Evolutionary conservation across 2,797 vertebrate species (phyloP).

Genomic region (Ptychobarbus kaznakovi): DNA sequence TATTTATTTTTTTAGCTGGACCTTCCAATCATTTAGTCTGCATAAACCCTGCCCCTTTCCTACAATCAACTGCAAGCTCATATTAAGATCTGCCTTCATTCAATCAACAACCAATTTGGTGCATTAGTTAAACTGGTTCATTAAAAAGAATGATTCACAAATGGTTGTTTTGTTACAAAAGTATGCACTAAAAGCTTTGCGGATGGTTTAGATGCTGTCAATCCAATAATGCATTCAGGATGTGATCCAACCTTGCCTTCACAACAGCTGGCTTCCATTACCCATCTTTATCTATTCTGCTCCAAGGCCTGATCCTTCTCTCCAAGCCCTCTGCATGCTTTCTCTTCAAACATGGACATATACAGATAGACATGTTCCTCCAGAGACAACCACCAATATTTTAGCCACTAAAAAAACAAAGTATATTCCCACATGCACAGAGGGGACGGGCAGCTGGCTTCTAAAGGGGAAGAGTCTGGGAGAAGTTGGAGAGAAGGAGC

Average conservation of each 20-base stretch:
- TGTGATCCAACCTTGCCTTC: conserved; percentile 15
- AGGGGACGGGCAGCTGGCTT: conserved; percentile 27
- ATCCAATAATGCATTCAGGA: neutral
- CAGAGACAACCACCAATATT: conserved; percentile 30
- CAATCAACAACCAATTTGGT: neutral
- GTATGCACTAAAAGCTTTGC: neutral
- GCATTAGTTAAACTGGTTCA: neutral
- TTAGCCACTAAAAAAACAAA: conserved; percentile 15
- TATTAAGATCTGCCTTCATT: neutral
- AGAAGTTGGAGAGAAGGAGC: conserved; percentile 54
- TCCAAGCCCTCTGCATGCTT: conserved; percentile 1
- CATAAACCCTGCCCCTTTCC: neutral
- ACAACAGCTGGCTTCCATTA: conserved; percentile 74
- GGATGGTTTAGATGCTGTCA: neutral
- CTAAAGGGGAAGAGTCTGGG: neutral
- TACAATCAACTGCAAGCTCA: neutral
- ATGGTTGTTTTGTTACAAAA: neutral
- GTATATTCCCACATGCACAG: neutral
- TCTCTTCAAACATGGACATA: conserved; percentile 20
- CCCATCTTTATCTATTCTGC: conserved; percentile 55
- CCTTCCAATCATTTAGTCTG: neutral
- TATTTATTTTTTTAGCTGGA: too few species aligned
- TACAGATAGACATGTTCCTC: neutral
- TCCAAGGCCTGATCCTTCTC: conserved; percentile 42
- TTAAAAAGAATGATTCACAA: neutral